phyloP scores from a whole-genome alignment of 2,888 invertebrate species.

The Pandemis heparana region DNA sequence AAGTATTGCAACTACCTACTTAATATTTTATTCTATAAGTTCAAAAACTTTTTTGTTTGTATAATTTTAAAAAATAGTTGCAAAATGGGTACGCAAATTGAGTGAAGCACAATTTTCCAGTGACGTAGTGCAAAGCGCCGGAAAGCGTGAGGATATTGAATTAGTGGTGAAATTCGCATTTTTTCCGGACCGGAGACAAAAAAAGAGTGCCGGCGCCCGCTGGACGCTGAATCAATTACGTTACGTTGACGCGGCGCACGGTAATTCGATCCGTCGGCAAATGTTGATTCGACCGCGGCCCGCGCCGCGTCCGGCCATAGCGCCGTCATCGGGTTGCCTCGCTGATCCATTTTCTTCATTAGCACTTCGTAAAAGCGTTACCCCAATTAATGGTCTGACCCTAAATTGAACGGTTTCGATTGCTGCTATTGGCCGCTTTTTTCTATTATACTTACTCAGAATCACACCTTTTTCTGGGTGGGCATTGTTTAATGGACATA shows the following conservation, averaged over 20 bases:
- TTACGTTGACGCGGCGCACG: constrained; percentile 72
- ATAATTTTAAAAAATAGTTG: neutral
- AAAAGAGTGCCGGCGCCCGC: constrained; percentile 69
- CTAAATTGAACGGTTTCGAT: constrained; percentile 38
- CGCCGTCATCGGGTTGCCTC: constrained; percentile 50
- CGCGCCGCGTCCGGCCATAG: constrained; percentile 57
- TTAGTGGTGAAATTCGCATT: constrained; percentile 74
- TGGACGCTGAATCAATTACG: constrained; percentile 81
- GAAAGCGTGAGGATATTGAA: constrained; percentile 71
- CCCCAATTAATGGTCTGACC: constrained; percentile 54
- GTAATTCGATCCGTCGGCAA: constrained; percentile 83
- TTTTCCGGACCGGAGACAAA: constrained; percentile 67
- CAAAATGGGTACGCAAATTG: constrained; percentile 25
- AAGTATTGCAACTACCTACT: no score
- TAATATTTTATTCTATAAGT: no score
- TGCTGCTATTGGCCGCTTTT: constrained; percentile 29
- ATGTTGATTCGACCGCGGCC: constrained; percentile 82
- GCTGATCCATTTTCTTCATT: constrained; percentile 67
- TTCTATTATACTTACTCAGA: constrained; percentile 25
- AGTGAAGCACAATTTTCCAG: constrained; percentile 30
- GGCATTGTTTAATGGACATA: constrained; percentile 11
- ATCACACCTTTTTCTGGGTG: constrained; percentile 28
- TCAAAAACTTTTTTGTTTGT: neutral
- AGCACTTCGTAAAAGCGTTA: constrained; percentile 55
- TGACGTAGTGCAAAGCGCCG: constrained; percentile 48